phyloP scores from a whole-genome alignment of 2,113 vertebrate species.

The Mustelus asterias region DNA sequence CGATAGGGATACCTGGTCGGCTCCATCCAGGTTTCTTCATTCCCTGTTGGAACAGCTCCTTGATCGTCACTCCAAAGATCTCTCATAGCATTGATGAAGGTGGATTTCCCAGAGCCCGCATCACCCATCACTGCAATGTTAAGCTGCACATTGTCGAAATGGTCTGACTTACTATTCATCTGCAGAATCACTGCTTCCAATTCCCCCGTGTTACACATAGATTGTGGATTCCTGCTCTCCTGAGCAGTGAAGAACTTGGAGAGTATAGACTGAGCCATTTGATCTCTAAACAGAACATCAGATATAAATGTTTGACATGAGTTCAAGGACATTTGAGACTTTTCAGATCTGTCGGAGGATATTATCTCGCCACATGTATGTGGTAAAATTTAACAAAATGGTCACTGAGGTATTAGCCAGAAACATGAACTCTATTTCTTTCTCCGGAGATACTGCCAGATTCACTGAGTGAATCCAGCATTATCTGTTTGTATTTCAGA shows the following conservation, averaged over 20 bases:
- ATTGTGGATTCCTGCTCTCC: no score
- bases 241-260: background rate
- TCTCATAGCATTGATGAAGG: constrained; percentile 35
- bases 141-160: background rate
- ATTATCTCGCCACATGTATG: no score
- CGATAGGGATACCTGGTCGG: background rate
- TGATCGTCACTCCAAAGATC: background rate
- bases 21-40: background rate
- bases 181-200: background rate
- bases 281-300: background rate
- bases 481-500: no score
- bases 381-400: no score
- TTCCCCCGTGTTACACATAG: background rate
- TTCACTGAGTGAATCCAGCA: no score
- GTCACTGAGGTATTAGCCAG: no score
- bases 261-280: background rate
- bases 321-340: no score
- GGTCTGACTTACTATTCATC: background rate
- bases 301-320: no score
- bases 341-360: no score
- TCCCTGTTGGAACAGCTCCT: background rate
- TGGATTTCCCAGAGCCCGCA: constrained; percentile 39
- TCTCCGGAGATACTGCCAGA: no score
- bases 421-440: no score
- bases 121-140: constrained; percentile 35